Evolutionary conservation across 1,140 invertebrate genomes (phyloP), one percentile per base, ranked within the genome.

Genomic region (Drosophila watanabei): DNA sequence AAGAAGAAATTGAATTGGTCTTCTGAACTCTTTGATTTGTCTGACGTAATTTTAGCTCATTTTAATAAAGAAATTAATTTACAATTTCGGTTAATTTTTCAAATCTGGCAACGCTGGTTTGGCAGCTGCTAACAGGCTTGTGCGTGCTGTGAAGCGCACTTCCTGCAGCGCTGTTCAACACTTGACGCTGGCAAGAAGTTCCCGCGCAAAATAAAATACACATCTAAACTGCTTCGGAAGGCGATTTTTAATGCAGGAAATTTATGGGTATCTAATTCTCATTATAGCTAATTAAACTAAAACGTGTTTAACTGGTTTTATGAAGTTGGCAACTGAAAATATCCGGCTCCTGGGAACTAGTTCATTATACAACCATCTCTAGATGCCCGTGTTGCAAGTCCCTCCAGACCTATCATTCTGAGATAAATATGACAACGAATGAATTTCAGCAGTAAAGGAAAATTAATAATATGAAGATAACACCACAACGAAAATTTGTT

Each of bases 151-250:
- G 24, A 24, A 24, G 24, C 24, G 24, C 24, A 24, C 24, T 24
- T 24, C 2, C 16, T 9, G 0, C 4, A 2, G 13, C 18, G 28
- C 7, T 72, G 10, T 1, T 6, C 37, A 73, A 30, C 66, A 73
- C 70, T 72, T n/a, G 14, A 13, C 13, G 32, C 33, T 14, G 9
- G 24, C 4, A 16, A 18, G 24, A 57, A 43, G 28, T 73, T 73
- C 70, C 70, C 70, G 70, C 70, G 70, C 70, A 73, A 73, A 71
- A 60, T 71, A 0, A 41, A 30, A 37, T 33, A 39, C 37, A 49
- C 20, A 51, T n/a, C 10, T 14, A 49, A 24, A 49, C 11, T 24
- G 5, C 33, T 32, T 11, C 13, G 13, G 13, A 3, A 4, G 4
- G 4, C 1, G 2, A 20, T 0, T 18, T 1, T n/a, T 16, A 0